Evolutionary conservation across 2,888 invertebrate species (phyloP), one percentile per base, ranked within the genome.

Genomic region (Ischnura elegans): DNA sequence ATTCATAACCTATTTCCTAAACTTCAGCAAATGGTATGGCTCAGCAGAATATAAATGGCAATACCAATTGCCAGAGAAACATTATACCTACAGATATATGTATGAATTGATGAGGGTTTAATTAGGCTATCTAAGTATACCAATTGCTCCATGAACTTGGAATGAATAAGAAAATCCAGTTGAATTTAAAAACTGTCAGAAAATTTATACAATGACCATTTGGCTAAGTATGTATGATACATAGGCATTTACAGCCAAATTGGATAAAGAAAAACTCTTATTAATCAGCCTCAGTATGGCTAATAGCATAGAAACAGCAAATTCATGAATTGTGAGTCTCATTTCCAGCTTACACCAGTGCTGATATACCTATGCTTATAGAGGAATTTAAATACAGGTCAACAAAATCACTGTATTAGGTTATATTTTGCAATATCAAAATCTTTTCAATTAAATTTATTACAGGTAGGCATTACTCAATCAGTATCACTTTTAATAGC

Each of bases 301-400:
- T 43, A 8, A 51, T 90, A 90, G 90, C 43, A 90, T 90, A 90
- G 90, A 43, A 42, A 90, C n/a, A 45, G 43, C n/a, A 43, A 90
- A 61, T 45, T n/a, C 55, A 61, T 42, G 61, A 66, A 42, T 61
- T 25, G 45, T 21, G 19, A 5, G 25, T 55, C 47, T 90, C n/a
- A 61, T 90, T 90, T 90, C n/a, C 90, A 25, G 43, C 8, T 21
- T 87, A 42, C 42, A 21, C 13, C 36, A 76, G 36, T 36, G 29
- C 66, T 66, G 76, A 36, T 76, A 16, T 76, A n/a, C n/a, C n/a
- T n/a, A 76, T 36, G 29, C 36, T 76, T 36, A 10, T 36, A 25
- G 29, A 76, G 76, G 13, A 76, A 36, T 76, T 10, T 76, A 10
- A 76, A 76, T 2, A 76, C 36, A 36, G 36, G 76, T 16, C 10